These are phyloP conservation scores for Morelia viridis DNA, from an alignment of 2,797 vertebrate species.

Conservation along the genomic window DNA sequence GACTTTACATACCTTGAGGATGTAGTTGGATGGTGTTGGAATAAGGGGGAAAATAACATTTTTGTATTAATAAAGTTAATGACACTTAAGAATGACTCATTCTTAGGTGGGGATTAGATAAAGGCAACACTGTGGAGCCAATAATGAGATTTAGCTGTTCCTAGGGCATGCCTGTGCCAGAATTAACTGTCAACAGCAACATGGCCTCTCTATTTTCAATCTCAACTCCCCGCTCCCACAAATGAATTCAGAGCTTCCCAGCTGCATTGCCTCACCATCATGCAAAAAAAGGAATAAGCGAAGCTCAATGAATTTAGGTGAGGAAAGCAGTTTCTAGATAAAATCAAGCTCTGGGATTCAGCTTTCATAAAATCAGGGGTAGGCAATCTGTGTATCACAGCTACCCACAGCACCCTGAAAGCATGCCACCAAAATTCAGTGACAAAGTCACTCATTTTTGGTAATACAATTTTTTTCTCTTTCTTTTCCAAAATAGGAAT, in stretches of 20 bases:
- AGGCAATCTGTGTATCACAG: neutral
- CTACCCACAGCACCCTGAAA: neutral
- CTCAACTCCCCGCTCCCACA: neutral
- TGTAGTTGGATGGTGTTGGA: neutral
- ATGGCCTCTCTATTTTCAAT: neutral
- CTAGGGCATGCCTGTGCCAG: neutral
- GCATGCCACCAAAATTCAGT: neutral
- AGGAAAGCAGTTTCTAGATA: neutral
- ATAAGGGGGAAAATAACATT: neutral
- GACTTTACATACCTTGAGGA: neutral
- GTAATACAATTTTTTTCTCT: neutral
- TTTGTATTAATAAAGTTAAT: neutral
- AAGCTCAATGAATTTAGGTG: neutral
- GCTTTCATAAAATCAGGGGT: neutral
- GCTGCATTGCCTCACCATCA: neutral
- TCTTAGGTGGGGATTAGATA: neutral
- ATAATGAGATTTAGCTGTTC: neutral
- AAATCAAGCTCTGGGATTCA: neutral
- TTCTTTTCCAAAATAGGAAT: neutral
- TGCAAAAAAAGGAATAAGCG: neutral
- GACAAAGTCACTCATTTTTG: neutral
- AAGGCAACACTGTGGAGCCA: neutral
- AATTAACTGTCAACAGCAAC: too few relatives aligned
- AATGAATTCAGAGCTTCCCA: neutral
- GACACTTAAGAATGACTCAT: neutral